phyloP scores from a whole-genome alignment of 2,888 invertebrate species.

The Pharmacophagus antenor region DNA sequence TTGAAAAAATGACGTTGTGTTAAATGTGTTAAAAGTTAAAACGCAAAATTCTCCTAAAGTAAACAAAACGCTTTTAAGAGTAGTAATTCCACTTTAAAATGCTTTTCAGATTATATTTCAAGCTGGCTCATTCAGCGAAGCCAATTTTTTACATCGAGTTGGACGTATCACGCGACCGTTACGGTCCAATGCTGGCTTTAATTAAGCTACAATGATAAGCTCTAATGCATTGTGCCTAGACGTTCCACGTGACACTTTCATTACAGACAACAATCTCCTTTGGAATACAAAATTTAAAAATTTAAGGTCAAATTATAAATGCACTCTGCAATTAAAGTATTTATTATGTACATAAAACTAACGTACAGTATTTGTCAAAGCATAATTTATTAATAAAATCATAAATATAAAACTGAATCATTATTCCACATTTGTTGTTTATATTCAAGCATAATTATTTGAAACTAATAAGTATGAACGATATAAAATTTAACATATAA shows the following conservation, averaged over 20 bases:
- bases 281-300: conserved; percentile 11
- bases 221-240: conserved; percentile 17
- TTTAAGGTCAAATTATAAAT: not conserved
- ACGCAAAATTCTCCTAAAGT: not conserved
- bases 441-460: no score
- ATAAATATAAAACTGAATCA: no score
- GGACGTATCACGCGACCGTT: conserved; percentile 25
- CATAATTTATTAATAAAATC: no score
- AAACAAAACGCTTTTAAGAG: not conserved
- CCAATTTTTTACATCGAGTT: conserved; percentile 15
- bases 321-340: not conserved
- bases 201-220: conserved; percentile 28
- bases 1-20: no score
- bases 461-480: no score
- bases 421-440: no score
- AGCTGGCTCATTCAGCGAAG: not conserved
- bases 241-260: conserved; percentile 22
- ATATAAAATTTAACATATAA: no score
- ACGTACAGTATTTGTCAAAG: no score
- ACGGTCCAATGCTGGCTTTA: conserved; percentile 22
- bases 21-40: no score
- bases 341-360: no score
- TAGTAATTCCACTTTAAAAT: not conserved
- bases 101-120: conserved; percentile 4
- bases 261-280: conserved; percentile 27